Evolutionary conservation across 2,797 vertebrate genomes (phyloP), one percentile per base, ranked within the genome.

Genomic region (Cossypha dichroa): DNA sequence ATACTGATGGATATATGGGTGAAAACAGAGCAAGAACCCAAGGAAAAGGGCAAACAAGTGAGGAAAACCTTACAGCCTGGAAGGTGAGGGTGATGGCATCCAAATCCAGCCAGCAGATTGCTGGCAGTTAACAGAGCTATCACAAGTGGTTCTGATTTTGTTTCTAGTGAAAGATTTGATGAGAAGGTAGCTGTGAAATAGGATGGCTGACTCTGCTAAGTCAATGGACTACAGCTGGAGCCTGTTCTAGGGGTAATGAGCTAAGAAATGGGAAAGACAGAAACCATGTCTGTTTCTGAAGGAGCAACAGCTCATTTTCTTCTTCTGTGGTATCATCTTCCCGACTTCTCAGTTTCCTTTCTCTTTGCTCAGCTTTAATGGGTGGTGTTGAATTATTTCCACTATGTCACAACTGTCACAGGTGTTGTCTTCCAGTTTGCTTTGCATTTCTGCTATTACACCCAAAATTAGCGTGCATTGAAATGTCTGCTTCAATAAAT

Each of bases 251-350:
- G 48, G 56, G 67, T 83, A 93, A 89, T 82, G 81, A 94, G 68
- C 84, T 85, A 87, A 80, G 90, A 91, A 95, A 82, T 54, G 18
- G 69, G 62, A 92, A 90, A 87, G 25, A 83, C 49, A 86, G 46
- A 90, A 95, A 72, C 49, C 20, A 6, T 25, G 38, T 48, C 75
- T 22, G 55, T 68, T 64, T 69, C 68, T 80, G 64, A 85, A 69
- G 48, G 18, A 88, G 46, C 45, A 83, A 7, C 63, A 67, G 56
- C 23, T 77, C 49, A 28, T 89, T 88, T 52, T 83, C 29, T 54
- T 72, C 46, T 92, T 28, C 70, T 76, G 40, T 54, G 84, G 49
- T 46, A 64, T 88, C 54, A 80, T 55, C 46, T 81, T 83, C 75
- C 62, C 54, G 26, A 66, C 55, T 83, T 91, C 38, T 90, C 26